A percentile compares a stretch with the other conserved stretches of the same genome.
Evolutionary conservation across 2,797 vertebrate species (phyloP).

Genomic region (Ptychobarbus kaznakovi): DNA sequence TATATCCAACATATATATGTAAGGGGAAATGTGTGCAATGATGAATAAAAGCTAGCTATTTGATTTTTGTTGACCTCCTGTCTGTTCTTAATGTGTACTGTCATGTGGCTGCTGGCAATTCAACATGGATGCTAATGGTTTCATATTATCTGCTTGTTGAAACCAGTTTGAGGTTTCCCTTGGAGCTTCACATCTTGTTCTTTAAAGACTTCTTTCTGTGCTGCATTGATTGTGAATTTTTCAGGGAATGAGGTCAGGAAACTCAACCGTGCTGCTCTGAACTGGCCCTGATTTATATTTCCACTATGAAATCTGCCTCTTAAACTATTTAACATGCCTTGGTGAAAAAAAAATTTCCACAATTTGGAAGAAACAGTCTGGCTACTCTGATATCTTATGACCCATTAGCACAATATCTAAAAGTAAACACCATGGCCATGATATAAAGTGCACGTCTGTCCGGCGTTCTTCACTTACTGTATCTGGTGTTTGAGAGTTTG

Average conservation of each 20-base stretch:
- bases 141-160: constrained; percentile 2
- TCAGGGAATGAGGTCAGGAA: neutral
- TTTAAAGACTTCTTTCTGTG: neutral
- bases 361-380: neutral
- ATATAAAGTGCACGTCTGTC: neutral
- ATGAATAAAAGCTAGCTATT: neutral
- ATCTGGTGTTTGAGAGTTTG: neutral
- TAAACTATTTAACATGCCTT: neutral
- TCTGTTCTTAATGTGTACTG: neutral
- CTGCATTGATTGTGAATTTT: neutral
- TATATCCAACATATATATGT: neutral
- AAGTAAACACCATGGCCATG: neutral
- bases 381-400: constrained; percentile 3
- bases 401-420: neutral
- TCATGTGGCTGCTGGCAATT: neutral
- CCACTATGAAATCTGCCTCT: neutral
- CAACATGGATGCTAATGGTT: neutral
- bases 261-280: constrained; percentile 2
- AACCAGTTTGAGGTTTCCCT: neutral
- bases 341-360: neutral
- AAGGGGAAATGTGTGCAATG: neutral
- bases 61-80: neutral
- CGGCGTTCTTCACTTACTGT: neutral
- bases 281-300: constrained; percentile 6
- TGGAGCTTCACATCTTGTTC: neutral